Evolutionary conservation across 2,113 vertebrate genomes (phyloP), one percentile per base, ranked within the genome.

Genomic region (Calcarius ornatus): DNA sequence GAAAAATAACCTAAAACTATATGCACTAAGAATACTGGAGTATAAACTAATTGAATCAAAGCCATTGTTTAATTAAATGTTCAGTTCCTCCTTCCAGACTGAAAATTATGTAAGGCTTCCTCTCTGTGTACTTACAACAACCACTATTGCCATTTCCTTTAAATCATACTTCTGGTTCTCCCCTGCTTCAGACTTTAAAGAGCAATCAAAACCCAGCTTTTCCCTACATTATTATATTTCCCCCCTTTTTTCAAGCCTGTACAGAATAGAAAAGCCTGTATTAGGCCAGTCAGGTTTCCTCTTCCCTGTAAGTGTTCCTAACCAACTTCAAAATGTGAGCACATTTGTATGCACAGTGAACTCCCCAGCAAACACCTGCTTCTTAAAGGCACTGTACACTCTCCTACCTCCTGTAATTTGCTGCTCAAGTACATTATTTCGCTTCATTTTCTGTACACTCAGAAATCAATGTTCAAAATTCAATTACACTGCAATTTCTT

Each of bases 401-500:
- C 53, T 70, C 10, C 59, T 85, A 33, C 57, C 35, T 90, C 56
- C 68, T 45, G 20, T 31, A 89, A 91, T 89, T 89, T 94, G 57
- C 53, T 93, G 75, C 40, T 68, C 8, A 7, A 91, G 40, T 45
- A 71, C 9, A 56, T 45, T 88, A n/a, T 75, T 79, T 95, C 0
- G 0, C 31, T 50, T 79, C 12, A 16, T 54, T 83, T 94, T 93
- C 56, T 65, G 31, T 57, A 57, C 48, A 66, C 22, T 66, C 47
- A 60, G 47, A 88, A 92, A 73, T 63, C 56, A 84, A 43, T 40
- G 53, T 69, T 85, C 30, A 70, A 95, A 78, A 96, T 91, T 88
- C 65, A 86, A 64, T 81, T 89, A 88, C 12, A 25, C 28, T 53
- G 42, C 61, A 82, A 82, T 87, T 64, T 66, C 61, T 65, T 69